These are phyloP conservation scores for Xiphophorus couchianus DNA, from an alignment of 2,113 vertebrate species.

Conservation along the genomic window DNA sequence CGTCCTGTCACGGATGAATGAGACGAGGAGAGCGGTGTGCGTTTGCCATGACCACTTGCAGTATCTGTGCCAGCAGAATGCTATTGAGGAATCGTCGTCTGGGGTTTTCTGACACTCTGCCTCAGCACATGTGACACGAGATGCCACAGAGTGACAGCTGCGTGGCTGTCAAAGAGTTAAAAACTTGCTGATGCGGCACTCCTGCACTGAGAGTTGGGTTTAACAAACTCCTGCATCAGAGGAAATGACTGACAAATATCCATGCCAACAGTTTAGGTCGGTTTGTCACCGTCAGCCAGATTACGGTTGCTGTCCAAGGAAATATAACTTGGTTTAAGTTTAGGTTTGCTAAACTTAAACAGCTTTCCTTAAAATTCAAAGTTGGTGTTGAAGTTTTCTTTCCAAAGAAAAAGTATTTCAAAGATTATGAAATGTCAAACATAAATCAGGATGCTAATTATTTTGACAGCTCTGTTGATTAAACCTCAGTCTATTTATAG, in stretches of 20 bases:
- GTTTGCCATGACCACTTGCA: conserved; percentile 16
- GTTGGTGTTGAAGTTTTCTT: background rate
- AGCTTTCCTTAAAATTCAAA: background rate
- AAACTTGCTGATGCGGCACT: conserved; percentile 46
- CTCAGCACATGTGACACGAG: conserved; percentile 64
- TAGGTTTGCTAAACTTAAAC: background rate
- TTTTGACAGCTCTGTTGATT: background rate
- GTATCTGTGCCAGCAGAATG: conserved; percentile 35
- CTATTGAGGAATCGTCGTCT: conserved; percentile 33
- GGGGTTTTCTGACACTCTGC: conserved; percentile 20
- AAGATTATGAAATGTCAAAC: too few relatives aligned
- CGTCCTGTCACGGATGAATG: background rate
- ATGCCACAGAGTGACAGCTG: conserved; percentile 42
- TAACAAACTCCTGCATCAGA: conserved; percentile 23
- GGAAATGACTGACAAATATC: background rate
- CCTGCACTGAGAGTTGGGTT: conserved; percentile 1
- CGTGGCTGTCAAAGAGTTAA: conserved; percentile 42
- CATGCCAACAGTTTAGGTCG: background rate
- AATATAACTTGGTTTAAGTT: background rate
- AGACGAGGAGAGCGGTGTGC: background rate
- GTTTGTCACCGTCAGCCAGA: background rate
- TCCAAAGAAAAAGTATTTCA: background rate
- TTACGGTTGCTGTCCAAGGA: too few relatives aligned
- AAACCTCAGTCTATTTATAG: background rate
- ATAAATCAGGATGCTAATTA: background rate